Evolutionary conservation across 2,888 invertebrate genomes (phyloP), one percentile per base, ranked within the genome.

Genomic region (Limnephilus marmoratus): DNA sequence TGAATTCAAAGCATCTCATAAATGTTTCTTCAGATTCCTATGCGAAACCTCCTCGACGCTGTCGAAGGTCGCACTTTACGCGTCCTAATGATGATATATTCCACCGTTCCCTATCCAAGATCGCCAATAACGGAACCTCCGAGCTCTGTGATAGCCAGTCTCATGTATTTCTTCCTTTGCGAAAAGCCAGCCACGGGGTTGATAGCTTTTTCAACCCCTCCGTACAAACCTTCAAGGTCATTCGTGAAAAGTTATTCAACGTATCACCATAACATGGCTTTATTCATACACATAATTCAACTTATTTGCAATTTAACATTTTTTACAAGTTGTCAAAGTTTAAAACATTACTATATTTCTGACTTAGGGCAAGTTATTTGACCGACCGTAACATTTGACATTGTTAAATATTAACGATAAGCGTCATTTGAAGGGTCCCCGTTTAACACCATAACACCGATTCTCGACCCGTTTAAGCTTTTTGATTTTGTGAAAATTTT

Each of bases 101-200:
- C 82, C 83, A 37, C n/a, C 83, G n/a, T 83, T 83, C 34, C 15
- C 37, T 83, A 83, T 83, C 37, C 37, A 34, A 83, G 83, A 83
- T 83, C 83, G 83, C 31, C 34, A 83, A 83, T 83, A 83, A 83
- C 37, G 37, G 37, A 83, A 34, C 37, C 83, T 34, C 83, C 83
- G 37, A 24, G 83, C 37, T 83, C 83, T 0, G 34, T 83, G 83
- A 83, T 83, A 24, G 34, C 83, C 37, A 18, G 83, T 9, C 37
- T 37, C 83, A 11, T 37, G 83, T 83, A 24, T n/a, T 83, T 83
- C 83, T 34, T 41, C 83, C 37, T 34, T 83, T 37, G 31, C 37
- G 1, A 24, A 83, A 34, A 37, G 18, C 34, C 83, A 83, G 37
- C 83, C 24, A 7, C 2, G 9, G 24, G 37, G 37, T 83, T 83